phyloP scores from a whole-genome alignment of 1,140 invertebrate species.

The Chelonus insularis region DNA sequence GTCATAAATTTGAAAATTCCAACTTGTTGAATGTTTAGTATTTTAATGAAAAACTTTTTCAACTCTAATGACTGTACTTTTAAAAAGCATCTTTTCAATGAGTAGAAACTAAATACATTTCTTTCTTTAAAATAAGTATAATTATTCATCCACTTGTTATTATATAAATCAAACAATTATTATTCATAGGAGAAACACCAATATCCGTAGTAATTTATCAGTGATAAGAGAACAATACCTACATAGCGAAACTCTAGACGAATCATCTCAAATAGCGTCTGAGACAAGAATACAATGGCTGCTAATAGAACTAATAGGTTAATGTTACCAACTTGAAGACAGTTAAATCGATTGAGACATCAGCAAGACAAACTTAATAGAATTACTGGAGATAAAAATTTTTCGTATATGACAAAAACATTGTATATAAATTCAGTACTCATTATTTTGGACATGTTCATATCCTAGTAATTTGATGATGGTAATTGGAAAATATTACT shows the following conservation, averaged over 20 bases:
- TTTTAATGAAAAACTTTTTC: no score
- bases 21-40: no score
- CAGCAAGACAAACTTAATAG: no score
- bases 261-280: conserved; percentile 24
- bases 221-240: conserved; percentile 19
- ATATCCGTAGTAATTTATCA: neutral
- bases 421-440: neutral
- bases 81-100: no score
- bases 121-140: no score
- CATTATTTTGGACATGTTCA: conserved; percentile 18
- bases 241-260: neutral
- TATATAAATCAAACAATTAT: neutral
- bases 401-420: no score
- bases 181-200: neutral
- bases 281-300: conserved; percentile 18
- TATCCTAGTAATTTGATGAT: neutral
- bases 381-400: neutral
- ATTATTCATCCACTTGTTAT: no score
- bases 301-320: conserved; percentile 19
- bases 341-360: neutral
- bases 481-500: neutral
- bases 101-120: no score
- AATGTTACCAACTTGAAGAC: conserved; percentile 26
- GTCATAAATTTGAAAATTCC: no score
- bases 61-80: no score